Base-by-base conservation (phyloP, 2,888 invertebrate species). In the Rambutsinella grinnellia region DNA sequence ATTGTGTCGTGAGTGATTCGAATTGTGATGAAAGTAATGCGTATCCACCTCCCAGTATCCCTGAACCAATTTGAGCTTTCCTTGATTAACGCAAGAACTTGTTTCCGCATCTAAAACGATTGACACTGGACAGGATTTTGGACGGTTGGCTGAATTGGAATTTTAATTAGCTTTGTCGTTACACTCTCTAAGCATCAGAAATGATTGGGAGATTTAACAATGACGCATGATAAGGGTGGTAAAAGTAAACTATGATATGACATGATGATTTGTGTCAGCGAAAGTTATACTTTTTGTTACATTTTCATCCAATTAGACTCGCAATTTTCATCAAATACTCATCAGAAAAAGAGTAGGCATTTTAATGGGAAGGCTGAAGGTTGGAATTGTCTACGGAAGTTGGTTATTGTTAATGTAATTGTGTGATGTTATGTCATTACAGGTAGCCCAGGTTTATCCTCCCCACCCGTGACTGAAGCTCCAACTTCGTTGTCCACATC, bases 81-180 rank as follows among this genome's bases (percentile, higher is more conserved):
- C 57, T 63, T 58, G 76, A 76, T 61, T 58, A 56, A 51, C 49
- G 24, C 5, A 21, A 17, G 15, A 8, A 26, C n/a, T 57, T 26
- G 2, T 17, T 57, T 76, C 51, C 47, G n/a, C 19, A 13, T 49
- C 5, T 13, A 5, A 13, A 49, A 49, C 49, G 49, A 49, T 49
- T 49, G 49, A 49, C 36, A 13, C 36, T 36, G 36, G n/a, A n/a
- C 28, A 23, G 19, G 60, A 60, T 60, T 60, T 60, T 36, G 21
- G 76, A 76, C 44, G 76, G 76, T 76, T 44, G 68, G 58, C 27
- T 69, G 76, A 46, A 63, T 76, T 58, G 76, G 76, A 76, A 76
- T 76, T 76, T 76, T 76, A 76, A 76, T 76, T 76, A 76, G 76
- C 44, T 57, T 53, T 76, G 63, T 69, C 63, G 63, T 76, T 69